A percentile compares a stretch with the other conserved stretches of the same genome.
Conservation (phyloP, 1,140 invertebrate genomes). For the Drosophila teissieri region DNA sequence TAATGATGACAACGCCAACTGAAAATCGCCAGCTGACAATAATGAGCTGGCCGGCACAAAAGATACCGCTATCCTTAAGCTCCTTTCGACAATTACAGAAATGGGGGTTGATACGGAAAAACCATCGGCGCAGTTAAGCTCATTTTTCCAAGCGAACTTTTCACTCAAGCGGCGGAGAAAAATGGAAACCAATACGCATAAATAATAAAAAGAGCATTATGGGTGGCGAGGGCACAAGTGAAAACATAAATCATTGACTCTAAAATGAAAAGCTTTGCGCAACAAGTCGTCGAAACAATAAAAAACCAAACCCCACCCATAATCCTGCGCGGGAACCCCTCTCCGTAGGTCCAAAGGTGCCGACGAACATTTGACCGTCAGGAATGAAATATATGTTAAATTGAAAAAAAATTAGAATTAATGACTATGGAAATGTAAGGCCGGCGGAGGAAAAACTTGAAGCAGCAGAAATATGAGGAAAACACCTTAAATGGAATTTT, state of each 20-base stretch:
- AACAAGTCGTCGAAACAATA: conserved; percentile 80
- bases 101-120: conserved; percentile 11
- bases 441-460: conserved; percentile 9
- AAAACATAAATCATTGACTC: conserved; percentile 76
- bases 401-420: conserved; percentile 74
- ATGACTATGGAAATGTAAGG: conserved; percentile 50
- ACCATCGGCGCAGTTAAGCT: conserved; percentile 38
- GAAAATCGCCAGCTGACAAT: conserved; percentile 75
- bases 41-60: conserved; percentile 56
- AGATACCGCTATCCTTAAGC: conserved; percentile 17
- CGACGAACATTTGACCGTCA: conserved; percentile 61
- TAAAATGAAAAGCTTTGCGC: conserved; percentile 79
- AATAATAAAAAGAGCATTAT: conserved; percentile 61
- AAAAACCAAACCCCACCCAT: conserved; percentile 39
- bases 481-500: conserved; percentile 5
- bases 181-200: conserved; percentile 70
- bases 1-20: conserved; percentile 73
- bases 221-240: conserved; percentile 49
- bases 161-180: conserved; percentile 43
- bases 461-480: neutral
- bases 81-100: conserved; percentile 51
- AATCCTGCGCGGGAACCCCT: conserved; percentile 4
- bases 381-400: conserved; percentile 72
- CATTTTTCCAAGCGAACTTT: conserved; percentile 55
- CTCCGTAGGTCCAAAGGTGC: conserved; percentile 35